A percentile compares a stretch with the other conserved stretches of the same genome.
Conservation (phyloP, 2,888 invertebrate genomes). For the Ochropacha duplaris region DNA sequence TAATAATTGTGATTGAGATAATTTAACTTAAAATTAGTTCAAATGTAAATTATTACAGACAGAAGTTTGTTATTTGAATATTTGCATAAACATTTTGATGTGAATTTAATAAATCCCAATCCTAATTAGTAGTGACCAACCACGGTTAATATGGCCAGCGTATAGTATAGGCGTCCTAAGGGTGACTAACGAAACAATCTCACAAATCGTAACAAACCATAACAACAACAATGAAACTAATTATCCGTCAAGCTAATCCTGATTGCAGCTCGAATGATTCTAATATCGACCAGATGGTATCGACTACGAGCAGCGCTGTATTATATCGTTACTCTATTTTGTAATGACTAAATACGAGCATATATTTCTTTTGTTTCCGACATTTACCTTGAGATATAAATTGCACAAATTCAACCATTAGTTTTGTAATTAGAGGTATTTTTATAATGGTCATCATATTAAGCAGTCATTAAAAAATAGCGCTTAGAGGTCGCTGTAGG, state of each 20-base stretch:
- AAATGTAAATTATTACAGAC: neutral
- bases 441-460: neutral
- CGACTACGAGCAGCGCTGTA: conserved; percentile 52
- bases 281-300: conserved; percentile 80
- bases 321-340: conserved; percentile 34
- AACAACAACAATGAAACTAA: conserved; percentile 78
- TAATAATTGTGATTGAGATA: neutral
- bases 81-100: too few relatives aligned
- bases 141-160: conserved; percentile 48
- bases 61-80: conserved; percentile 10
- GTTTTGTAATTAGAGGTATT: neutral
- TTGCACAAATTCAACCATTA: neutral
- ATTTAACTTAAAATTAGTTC: neutral
- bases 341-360: neutral
- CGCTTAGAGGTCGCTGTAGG: conserved; percentile 10
- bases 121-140: neutral
- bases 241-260: conserved; percentile 70
- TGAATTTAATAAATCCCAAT: neutral
- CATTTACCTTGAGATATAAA: neutral
- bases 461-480: conserved; percentile 11
- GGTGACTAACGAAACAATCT: conserved; percentile 70
- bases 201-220: conserved; percentile 68
- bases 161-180: conserved; percentile 55
- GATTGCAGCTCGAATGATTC: conserved; percentile 77
- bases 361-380: too few relatives aligned